Base-by-base conservation (phyloP, 53 echinoderm and acorn worm species). In the Holothuria scabra region DNA sequence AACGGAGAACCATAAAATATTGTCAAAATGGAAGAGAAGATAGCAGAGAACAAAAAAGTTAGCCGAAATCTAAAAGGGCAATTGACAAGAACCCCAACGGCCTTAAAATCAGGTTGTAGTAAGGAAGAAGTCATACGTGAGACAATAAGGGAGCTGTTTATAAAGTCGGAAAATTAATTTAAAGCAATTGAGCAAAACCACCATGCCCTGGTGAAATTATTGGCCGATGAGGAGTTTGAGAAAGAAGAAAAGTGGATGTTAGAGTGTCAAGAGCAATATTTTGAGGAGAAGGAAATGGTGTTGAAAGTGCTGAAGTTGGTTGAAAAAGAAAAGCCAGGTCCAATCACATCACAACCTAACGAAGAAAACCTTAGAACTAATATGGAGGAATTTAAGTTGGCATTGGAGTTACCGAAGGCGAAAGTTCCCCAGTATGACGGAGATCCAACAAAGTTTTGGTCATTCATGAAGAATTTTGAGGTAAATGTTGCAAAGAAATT, bases 181-280 rank as follows among this genome's bases (percentile, higher is more conserved):
- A 19, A 61, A 24, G 62, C 22, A 8, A 28, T 5, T 5, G 62
- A 61, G 62, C 0, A 12, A 31, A 26, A 24, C 12, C 26, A 64
- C 24, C 65, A 31, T 0, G 1, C 65, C 0, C 12, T 64, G 14
- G 26, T 64, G 65, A 26, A 64, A 5, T 31, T 24, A 13, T 64
- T 64, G 26, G 1, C 12, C 12, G 46, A 38, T 35, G 46, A 72
- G 1, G 46, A 81, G 11, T 81, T 81, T 79, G 59, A 79, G 13
- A 59, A 79, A 79, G 57, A 28, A 56, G 79, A 79, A 32, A 59
- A 59, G n/a, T 79, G 79, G 79, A 79, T 79, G 79, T 1, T 14
- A 59, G 59, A 25, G 57, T 79, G 79, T 7, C 79, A 79, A 28
- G 59, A 56, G 24, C 31, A 79, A 56, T 79, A 59, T 56, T 21